Evolutionary conservation across 2,888 invertebrate species (phyloP).

Genomic region (Torymus auratus): DNA sequence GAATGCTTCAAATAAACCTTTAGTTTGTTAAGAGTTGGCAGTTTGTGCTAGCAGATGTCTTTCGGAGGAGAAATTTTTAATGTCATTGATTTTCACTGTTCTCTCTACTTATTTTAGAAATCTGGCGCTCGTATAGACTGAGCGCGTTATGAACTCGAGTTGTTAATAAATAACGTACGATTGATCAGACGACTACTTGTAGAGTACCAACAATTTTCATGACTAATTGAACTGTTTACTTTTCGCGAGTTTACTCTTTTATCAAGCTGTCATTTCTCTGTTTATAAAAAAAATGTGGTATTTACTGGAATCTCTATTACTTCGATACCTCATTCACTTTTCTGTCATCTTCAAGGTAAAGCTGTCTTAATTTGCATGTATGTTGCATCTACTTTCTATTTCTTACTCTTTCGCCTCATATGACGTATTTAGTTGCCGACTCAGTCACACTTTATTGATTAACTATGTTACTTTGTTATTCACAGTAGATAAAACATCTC

Average conservation of each 20-base stretch:
- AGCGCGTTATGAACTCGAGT: slow-evolving; percentile 7
- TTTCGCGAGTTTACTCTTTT: slow-evolving; percentile 32
- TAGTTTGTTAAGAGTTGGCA: background rate
- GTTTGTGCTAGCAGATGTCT: background rate
- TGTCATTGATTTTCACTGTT: no score
- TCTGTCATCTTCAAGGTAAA: slow-evolving; percentile 50
- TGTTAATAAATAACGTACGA: slow-evolving; percentile 36
- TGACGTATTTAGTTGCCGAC: no score
- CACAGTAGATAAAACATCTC: no score
- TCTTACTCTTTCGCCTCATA: slow-evolving; percentile 10
- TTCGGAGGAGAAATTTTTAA: slow-evolving; percentile 18
- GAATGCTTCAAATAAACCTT: no score
- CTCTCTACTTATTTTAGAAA: background rate
- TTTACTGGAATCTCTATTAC: slow-evolving; percentile 38
- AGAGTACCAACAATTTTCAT: slow-evolving; percentile 1
- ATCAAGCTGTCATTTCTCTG: slow-evolving; percentile 38
- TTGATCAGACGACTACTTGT: slow-evolving; percentile 21
- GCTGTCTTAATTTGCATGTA: slow-evolving; percentile 40
- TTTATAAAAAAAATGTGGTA: slow-evolving; percentile 34
- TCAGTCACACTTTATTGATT: no score
- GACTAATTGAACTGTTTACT: slow-evolving; percentile 35
- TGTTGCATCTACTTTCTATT: slow-evolving; percentile 4
- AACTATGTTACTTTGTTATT: no score
- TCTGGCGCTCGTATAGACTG: no score
- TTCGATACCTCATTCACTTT: slow-evolving; percentile 40